Conservation (phyloP, 1,140 invertebrate genomes). For the Vollenhovia emeryi region DNA sequence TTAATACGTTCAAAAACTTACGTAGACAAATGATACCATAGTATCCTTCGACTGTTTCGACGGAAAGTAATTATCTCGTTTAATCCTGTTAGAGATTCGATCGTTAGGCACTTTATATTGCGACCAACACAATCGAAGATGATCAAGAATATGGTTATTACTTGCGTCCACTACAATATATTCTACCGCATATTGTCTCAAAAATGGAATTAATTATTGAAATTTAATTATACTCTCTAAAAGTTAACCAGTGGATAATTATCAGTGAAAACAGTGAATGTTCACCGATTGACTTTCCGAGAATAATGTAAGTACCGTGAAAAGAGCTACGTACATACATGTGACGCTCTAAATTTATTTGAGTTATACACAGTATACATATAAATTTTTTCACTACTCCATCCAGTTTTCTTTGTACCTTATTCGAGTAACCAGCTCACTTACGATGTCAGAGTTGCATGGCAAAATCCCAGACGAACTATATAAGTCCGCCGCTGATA, state of each 20-base stretch:
- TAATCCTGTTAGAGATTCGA: slow-evolving; percentile 53
- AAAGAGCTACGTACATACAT: neutral
- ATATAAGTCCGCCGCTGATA: neutral
- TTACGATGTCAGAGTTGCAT: neutral
- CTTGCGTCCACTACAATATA: slow-evolving; percentile 32
- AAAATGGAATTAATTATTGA: neutral
- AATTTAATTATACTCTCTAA: neutral
- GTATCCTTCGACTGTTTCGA: neutral
- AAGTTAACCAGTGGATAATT: too few relatives aligned
- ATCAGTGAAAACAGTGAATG: too few relatives aligned
- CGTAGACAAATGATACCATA: slow-evolving; percentile 25
- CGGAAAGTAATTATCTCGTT: slow-evolving; percentile 62
- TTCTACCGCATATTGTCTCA: slow-evolving; percentile 17
- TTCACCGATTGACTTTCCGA: too few relatives aligned
- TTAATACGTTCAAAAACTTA: slow-evolving; percentile 3
- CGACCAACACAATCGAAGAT: slow-evolving; percentile 62
- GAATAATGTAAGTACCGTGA: neutral
- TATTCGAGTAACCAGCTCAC: neutral
- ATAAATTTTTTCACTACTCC: neutral
- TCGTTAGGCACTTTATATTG: slow-evolving; percentile 60
- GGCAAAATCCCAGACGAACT: neutral
- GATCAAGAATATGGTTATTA: slow-evolving; percentile 69
- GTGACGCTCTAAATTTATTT: neutral
- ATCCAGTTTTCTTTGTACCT: neutral
- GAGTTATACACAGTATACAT: neutral